A percentile compares a stretch with the other conserved stretches of the same genome.
These are phyloP conservation scores for Idaea straminata DNA, from an alignment of 2,888 invertebrate species.

Conservation along the genomic window DNA sequence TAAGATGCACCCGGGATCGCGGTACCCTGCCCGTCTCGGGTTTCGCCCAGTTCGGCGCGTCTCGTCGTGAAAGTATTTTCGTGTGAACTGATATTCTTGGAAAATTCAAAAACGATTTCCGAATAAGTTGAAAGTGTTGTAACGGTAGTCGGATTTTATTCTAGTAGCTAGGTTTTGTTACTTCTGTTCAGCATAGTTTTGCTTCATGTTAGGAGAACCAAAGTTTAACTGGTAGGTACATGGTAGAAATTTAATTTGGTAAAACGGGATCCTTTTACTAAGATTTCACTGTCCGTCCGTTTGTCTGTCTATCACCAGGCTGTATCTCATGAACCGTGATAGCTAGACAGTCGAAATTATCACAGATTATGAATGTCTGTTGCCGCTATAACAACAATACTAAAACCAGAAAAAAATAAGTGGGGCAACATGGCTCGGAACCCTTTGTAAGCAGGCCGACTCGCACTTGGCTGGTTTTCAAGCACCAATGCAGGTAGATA, in stretches of 20 bases:
- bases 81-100: slow-evolving; percentile 17
- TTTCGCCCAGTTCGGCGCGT: slow-evolving; percentile 37
- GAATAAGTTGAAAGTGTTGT: neutral
- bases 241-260: neutral
- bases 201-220: neutral
- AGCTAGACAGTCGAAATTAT: no score
- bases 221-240: neutral
- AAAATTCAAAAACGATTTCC: slow-evolving; percentile 9
- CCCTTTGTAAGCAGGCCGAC: no score
- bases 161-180: neutral
- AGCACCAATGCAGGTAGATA: no score
- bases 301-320: no score
- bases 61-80: slow-evolving; percentile 37
- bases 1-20: slow-evolving; percentile 46
- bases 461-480: no score
- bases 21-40: slow-evolving; percentile 28
- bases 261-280: neutral
- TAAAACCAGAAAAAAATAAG: no score
- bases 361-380: no score
- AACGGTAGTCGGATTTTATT: neutral
- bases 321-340: no score
- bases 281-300: no score
- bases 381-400: no score
- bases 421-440: no score
- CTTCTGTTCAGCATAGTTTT: neutral